phyloP scores from a whole-genome alignment of 1,140 invertebrate genomes.

The Trigoniulus corallinus region DNA sequence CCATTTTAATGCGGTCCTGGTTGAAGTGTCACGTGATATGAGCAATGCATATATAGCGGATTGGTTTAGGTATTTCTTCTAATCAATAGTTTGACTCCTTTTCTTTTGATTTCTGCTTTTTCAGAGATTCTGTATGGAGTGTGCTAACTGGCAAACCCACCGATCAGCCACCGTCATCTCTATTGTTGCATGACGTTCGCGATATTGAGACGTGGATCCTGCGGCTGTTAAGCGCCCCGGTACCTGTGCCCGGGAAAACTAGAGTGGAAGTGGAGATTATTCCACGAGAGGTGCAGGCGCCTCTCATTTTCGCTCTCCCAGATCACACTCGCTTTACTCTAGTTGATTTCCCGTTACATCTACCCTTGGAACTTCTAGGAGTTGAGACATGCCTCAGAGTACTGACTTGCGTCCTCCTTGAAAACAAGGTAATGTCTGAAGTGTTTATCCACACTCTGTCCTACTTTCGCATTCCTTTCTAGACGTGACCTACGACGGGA shows the following conservation, averaged over 20 bases:
- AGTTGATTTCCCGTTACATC: conserved; percentile 94
- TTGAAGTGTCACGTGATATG: too few relatives aligned
- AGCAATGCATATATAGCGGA: too few relatives aligned
- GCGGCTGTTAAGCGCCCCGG: conserved; percentile 82
- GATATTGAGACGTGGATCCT: conserved; percentile 99
- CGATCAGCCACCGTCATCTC: conserved; percentile 55
- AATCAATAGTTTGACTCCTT: too few relatives aligned
- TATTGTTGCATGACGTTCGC: conserved; percentile 84
- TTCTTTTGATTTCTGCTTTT: not conserved
- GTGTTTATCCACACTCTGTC: too few relatives aligned
- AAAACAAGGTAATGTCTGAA: conserved; percentile 85
- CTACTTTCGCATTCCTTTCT: too few relatives aligned
- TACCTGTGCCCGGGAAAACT: conserved; percentile 92
- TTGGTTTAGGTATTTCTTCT: too few relatives aligned
- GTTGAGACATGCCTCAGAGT: conserved; percentile 95
- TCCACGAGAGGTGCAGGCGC: conserved; percentile 66
- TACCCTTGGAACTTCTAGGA: conserved; percentile 90
- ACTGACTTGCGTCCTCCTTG: conserved; percentile 83
- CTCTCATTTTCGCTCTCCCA: conserved; percentile 85
- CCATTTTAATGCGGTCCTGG: too few relatives aligned
- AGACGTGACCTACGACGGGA: too few relatives aligned
- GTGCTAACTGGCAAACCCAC: conserved; percentile 52
- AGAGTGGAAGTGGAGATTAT: conserved; percentile 83
- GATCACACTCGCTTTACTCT: conserved; percentile 89
- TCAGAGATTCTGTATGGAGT: conserved; percentile 82